Base-by-base conservation (phyloP, 2,113 vertebrate genomes). In the Hyaena hyaena region DNA sequence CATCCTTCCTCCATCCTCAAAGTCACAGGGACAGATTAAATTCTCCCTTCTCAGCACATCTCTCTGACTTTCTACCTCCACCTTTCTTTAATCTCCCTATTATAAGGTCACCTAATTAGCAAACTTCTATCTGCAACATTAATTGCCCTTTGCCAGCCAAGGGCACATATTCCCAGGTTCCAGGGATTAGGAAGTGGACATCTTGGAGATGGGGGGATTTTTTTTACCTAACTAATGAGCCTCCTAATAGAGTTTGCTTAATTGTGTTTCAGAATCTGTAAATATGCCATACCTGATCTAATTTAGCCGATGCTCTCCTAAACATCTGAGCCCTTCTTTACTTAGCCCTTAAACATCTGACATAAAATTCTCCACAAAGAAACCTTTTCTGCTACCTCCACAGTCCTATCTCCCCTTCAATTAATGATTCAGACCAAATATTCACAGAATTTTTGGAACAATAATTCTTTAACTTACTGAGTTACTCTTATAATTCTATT, bases 221-320 rank as follows among this genome's bases (percentile, higher is more conserved):
- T 68, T 82, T 89, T 55, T 82, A 66, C 43, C 33, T 45, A 73
- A 12, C n/a, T 28, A 76, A 76, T 45, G 39, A 77, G 7, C 21
- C 31, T 90, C 93, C 50, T 74, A 23, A 55, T 11, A 65, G 53
- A 85, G 53, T 61, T 93, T 71, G 21, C 79, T 93, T 90, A 79
- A 61, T 17, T 91, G 45, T 93, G 26, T 88, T 93, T 97, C 35
- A 61, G 61, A 93, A 82, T 15, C 77, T 71, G 8, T n/a, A 58
- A 39, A 80, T 33, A 84, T 12, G 33, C 21, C 55, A 4, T 12
- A 90, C n/a, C 33, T 82, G 71, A 35, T 91, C 88, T 88, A 88
- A 91, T 88, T 84, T 33, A 91, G 35, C 12, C 71, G 23, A 85
- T 69, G 48, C 43, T 24, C 55, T 83, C 31, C 77, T 94, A 93